These are phyloP conservation scores for Phenganax marumi DNA, from an alignment of 92 coral and sea anemone species.

Conservation along the genomic window DNA sequence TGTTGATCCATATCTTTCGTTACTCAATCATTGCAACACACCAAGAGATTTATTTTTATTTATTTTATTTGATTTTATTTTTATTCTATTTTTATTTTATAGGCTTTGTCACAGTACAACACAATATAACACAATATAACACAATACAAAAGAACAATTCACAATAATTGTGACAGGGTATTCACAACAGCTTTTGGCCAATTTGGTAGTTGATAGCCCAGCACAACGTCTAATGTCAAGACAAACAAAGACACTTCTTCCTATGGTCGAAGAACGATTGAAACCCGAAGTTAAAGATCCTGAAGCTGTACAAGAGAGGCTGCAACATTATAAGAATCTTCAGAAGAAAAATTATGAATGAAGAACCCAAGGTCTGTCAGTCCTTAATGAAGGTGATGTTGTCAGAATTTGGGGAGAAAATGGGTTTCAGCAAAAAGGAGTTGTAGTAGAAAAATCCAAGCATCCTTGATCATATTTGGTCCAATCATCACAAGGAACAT, in stretches of 20 bases:
- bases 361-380: background rate
- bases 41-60: conserved; percentile 22
- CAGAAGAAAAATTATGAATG: background rate
- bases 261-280: background rate
- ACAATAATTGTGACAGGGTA: too few species aligned
- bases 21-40: conserved; percentile 2
- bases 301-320: background rate
- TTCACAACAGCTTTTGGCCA: too few species aligned
- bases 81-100: too few species aligned
- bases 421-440: conserved; percentile 8
- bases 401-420: conserved; percentile 2
- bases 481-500: background rate
- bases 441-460: background rate
- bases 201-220: too few species aligned
- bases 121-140: too few species aligned
- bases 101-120: too few species aligned
- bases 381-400: background rate
- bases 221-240: background rate
- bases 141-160: too few species aligned
- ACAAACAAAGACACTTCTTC: conserved; percentile 1
- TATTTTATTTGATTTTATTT: too few species aligned
- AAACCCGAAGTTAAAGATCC: conserved; percentile 3
- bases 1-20: conserved; percentile 17
- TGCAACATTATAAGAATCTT: conserved; percentile 7
- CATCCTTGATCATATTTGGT: conserved; percentile 5